These are phyloP conservation scores for Stichopus chloronotus DNA, from an alignment of 35 echinoderm and acorn worm genomes.

Conservation along the genomic window DNA sequence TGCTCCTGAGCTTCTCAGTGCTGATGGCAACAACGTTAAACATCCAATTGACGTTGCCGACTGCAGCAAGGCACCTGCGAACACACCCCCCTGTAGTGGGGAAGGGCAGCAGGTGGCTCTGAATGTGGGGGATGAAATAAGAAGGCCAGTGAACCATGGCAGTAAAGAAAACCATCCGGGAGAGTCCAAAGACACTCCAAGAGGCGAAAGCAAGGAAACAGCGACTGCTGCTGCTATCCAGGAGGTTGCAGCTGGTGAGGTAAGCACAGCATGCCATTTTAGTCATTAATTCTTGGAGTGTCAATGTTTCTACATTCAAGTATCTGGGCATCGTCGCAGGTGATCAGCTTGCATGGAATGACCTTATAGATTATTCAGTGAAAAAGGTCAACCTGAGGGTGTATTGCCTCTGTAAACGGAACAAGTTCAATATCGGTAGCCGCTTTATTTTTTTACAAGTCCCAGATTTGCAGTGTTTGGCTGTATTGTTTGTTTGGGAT, in stretches of 20 bases:
- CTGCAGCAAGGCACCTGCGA: background rate
- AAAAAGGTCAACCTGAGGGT: too few species aligned
- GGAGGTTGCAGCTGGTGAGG: background rate
- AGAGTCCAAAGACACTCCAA: background rate
- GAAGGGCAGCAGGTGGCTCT: background rate
- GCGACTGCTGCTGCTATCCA: background rate
- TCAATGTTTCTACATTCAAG: too few species aligned
- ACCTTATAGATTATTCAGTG: too few species aligned
- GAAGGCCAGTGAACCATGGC: background rate
- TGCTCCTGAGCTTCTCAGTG: background rate
- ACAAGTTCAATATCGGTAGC: too few species aligned
- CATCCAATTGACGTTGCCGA: background rate
- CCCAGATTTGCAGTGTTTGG: too few species aligned
- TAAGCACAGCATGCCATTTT: background rate
- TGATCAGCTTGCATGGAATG: too few species aligned
- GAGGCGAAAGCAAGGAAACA: background rate
- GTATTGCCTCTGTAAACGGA: too few species aligned
- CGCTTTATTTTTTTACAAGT: too few species aligned
- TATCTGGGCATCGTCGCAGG: too few species aligned
- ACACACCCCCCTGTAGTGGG: background rate
- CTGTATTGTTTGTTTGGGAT: too few species aligned
- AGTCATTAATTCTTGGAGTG: too few species aligned
- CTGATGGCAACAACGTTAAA: background rate
- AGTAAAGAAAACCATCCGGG: too few species aligned
- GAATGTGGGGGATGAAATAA: constrained; percentile 10